Percentiles rank a stretch among this genome's conserved stretches.
These are phyloP conservation scores for Tenthredo amoena DNA, from an alignment of 2,888 invertebrate genomes.

Conservation along the genomic window DNA sequence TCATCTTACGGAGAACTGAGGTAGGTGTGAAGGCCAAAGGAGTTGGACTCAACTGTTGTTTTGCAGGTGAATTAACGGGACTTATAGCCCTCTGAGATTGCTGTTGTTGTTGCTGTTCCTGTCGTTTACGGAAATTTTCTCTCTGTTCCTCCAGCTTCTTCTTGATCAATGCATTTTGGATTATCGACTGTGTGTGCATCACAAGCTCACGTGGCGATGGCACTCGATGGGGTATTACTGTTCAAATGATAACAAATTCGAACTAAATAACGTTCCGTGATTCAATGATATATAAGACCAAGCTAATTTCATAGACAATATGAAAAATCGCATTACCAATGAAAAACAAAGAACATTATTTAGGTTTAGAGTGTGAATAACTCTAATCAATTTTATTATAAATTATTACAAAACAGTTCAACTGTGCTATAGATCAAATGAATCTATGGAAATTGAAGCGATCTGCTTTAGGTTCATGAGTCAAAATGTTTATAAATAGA, in stretches of 20 bases:
- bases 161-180: conserved; percentile 92
- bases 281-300: background rate
- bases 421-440: background rate
- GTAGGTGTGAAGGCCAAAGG: conserved; percentile 95
- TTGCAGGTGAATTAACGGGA: conserved; percentile 76
- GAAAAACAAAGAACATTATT: background rate
- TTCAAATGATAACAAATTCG: conserved; percentile 60
- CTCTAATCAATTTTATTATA: background rate
- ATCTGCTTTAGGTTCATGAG: background rate
- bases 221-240: conserved; percentile 86
- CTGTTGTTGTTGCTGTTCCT: conserved; percentile 80
- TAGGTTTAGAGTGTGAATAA: background rate
- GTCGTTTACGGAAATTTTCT: conserved; percentile 90
- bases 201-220: conserved; percentile 92
- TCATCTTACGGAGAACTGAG: conserved; percentile 96
- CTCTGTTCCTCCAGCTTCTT: conserved; percentile 94
- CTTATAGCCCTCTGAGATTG: conserved; percentile 70
- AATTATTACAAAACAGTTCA: background rate
- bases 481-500: background rate
- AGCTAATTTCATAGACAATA: background rate
- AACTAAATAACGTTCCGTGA: conserved; percentile 28
- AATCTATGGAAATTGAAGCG: background rate
- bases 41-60: conserved; percentile 82
- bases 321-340: background rate
- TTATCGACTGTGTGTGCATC: conserved; percentile 91